Conservation (phyloP, 2,113 vertebrate species). For the Apistogramma diplotaenia region DNA sequence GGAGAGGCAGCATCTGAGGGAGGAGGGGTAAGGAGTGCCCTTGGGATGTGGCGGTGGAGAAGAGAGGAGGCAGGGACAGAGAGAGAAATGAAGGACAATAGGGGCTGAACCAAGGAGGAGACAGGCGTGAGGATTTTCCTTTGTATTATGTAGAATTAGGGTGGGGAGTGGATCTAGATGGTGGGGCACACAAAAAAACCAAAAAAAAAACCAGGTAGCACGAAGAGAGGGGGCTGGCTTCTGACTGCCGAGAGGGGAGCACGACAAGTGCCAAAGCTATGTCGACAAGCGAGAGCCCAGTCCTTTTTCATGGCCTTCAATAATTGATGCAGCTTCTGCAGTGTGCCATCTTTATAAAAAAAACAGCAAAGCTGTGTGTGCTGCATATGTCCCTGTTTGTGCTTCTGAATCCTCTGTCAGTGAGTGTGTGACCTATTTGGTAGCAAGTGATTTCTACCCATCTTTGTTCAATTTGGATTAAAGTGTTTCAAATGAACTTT, state of each 20-base stretch:
- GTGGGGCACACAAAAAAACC: slow-evolving; percentile 1
- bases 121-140: slow-evolving; percentile 41
- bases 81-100: background rate
- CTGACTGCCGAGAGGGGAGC: slow-evolving; percentile 21
- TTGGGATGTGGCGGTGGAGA: slow-evolving; percentile 27
- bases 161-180: background rate
- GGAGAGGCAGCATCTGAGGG: slow-evolving; percentile 26
- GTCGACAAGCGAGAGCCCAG: slow-evolving; percentile 58
- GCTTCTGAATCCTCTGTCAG: background rate
- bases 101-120: slow-evolving; percentile 24
- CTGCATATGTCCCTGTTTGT: slow-evolving; percentile 5
- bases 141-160: slow-evolving; percentile 39
- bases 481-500: background rate
- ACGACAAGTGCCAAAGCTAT: slow-evolving; percentile 64
- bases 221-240: slow-evolving; percentile 4
- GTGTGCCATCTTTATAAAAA: slow-evolving; percentile 57
- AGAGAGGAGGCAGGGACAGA: slow-evolving; percentile 24
- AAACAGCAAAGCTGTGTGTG: slow-evolving; percentile 44
- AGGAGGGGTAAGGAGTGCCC: slow-evolving; percentile 25
- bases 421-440: slow-evolving; percentile 10
- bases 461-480: background rate
- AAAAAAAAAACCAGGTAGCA: no score
- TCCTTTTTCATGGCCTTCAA: slow-evolving; percentile 70
- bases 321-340: slow-evolving; percentile 74
- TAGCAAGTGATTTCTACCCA: background rate